These are phyloP conservation scores for Eulimnadia texana DNA, from an alignment of 1,140 invertebrate genomes.

Conservation along the genomic window DNA sequence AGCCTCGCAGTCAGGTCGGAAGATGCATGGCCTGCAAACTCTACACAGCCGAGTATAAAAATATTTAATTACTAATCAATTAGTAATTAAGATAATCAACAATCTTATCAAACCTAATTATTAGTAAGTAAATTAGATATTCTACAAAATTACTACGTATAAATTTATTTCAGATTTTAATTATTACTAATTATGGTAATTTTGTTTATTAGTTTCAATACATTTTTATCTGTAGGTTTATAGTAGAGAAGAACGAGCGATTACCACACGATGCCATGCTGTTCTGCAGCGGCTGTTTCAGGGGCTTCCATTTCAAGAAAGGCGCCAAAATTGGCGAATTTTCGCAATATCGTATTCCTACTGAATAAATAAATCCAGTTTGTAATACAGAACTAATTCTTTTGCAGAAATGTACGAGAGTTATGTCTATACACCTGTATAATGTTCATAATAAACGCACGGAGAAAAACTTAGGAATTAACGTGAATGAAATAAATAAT, in stretches of 20 bases:
- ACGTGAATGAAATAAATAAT: too few species aligned
- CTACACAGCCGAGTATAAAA: not conserved
- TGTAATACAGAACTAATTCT: too few species aligned
- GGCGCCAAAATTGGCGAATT: not conserved
- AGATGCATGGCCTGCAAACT: not conserved
- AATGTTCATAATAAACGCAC: too few species aligned
- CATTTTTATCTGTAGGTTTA: not conserved
- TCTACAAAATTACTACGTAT: too few species aligned
- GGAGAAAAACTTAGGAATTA: too few species aligned
- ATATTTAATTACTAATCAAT: not conserved
- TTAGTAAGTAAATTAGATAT: too few species aligned
- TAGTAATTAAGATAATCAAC: too few species aligned
- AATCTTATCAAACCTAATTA: too few species aligned
- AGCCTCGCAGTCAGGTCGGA: not conserved
- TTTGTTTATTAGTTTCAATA: not conserved
- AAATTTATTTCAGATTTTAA: too few species aligned
- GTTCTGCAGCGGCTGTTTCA: not conserved
- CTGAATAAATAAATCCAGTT: not conserved
- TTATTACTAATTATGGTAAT: too few species aligned
- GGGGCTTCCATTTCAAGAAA: not conserved
- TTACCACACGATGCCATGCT: not conserved
- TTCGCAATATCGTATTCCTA: not conserved
- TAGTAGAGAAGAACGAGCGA: not conserved
- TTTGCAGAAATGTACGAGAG: too few species aligned
- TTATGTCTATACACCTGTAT: too few species aligned